Evolutionary conservation across 2,888 invertebrate genomes (phyloP).

Genomic region (Xylophagus ater): DNA sequence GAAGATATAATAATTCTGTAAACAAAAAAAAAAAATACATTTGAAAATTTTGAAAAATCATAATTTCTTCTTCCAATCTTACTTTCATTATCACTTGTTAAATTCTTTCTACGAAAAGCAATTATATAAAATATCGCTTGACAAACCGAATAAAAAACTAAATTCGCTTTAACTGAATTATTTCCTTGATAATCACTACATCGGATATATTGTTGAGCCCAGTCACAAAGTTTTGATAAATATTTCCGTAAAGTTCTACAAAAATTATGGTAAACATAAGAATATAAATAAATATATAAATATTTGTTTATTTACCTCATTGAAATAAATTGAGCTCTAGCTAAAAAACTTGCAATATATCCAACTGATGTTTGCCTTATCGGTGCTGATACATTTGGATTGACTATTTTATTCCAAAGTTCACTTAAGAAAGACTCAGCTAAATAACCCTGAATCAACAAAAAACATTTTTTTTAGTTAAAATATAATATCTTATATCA

Average conservation of each 20-base stretch:
- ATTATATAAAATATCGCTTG: constrained; percentile 89
- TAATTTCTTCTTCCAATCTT: constrained; percentile 31
- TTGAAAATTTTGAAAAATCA: constrained; percentile 9
- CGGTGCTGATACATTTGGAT: constrained; percentile 51
- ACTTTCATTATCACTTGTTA: constrained; percentile 69
- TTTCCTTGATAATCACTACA: constrained; percentile 31
- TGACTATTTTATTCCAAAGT: constrained; percentile 62
- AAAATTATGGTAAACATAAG: constrained; percentile 19
- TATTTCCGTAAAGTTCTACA: constrained; percentile 52
- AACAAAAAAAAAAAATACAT: constrained; percentile 24
- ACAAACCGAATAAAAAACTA: constrained; percentile 83
- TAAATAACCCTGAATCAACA: constrained; percentile 29
- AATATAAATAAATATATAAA: constrained; percentile 7
- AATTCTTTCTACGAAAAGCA: constrained; percentile 76
- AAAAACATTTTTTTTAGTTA: constrained; percentile 1
- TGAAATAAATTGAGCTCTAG: constrained; percentile 53
- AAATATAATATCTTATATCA: not conserved
- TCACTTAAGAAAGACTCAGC: constrained; percentile 55
- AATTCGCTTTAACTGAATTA: constrained; percentile 57
- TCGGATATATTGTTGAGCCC: constrained; percentile 74
- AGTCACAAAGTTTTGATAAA: constrained; percentile 60
- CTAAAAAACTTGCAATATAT: constrained; percentile 64
- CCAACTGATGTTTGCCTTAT: constrained; percentile 58
- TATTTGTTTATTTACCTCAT: constrained; percentile 48
- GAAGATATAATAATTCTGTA: constrained; percentile 67